A percentile compares a stretch with the other conserved stretches of the same genome.
Evolutionary conservation across 2,888 invertebrate genomes (phyloP).

Genomic region (Synanthedon myopaeformis): DNA sequence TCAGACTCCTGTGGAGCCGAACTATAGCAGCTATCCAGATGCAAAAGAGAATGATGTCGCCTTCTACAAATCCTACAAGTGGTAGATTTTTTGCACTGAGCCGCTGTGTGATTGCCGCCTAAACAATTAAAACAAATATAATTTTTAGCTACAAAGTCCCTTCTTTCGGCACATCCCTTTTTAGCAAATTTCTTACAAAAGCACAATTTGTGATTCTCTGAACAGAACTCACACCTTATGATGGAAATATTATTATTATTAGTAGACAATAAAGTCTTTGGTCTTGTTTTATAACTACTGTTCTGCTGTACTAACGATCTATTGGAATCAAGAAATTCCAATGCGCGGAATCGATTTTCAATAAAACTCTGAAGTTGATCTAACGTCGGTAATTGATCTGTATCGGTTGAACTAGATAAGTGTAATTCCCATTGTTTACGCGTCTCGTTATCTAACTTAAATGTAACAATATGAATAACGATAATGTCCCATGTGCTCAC

Average conservation of each 20-base stretch:
- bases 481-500: not conserved
- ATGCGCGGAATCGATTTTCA: conserved; percentile 1
- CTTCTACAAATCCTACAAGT: conserved; percentile 8
- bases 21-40: not conserved
- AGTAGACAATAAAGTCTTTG: not conserved
- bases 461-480: conserved; percentile 7
- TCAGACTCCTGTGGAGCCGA: not conserved
- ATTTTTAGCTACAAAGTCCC: conserved; percentile 2
- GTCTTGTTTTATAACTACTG: not conserved
- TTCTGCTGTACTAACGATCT: not conserved
- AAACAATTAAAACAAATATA: conserved; percentile 11
- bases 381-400: not conserved
- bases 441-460: conserved; percentile 11
- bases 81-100: conserved; percentile 5
- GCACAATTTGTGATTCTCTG: not conserved
- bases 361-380: conserved; percentile 4
- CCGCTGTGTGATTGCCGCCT: conserved; percentile 3
- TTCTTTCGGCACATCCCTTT: not conserved
- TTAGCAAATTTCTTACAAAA: conserved; percentile 1
- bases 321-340: conserved; percentile 3
- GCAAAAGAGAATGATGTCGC: conserved; percentile 11
- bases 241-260: not conserved
- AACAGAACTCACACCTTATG: not conserved
- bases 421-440: conserved; percentile 11
- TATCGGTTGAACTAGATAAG: conserved; percentile 1